These are phyloP conservation scores for Graphium colonna DNA, from an alignment of 2,888 invertebrate species.

Conservation along the genomic window DNA sequence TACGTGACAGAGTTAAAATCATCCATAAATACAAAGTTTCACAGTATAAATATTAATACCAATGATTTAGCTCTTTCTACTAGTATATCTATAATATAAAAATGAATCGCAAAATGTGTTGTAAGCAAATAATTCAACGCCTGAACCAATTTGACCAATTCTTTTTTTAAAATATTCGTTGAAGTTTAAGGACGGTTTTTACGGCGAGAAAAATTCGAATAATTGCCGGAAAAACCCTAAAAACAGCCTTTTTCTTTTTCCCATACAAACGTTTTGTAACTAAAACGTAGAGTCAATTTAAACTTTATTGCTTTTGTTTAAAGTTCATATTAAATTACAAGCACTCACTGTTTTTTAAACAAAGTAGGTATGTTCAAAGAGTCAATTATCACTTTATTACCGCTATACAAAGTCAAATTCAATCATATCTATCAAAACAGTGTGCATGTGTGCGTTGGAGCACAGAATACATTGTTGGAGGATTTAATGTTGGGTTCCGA, in stretches of 20 bases:
- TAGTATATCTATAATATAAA: no score
- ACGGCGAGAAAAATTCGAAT: conserved; percentile 10
- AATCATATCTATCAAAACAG: conserved; percentile 29
- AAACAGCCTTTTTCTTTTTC: conserved; percentile 17
- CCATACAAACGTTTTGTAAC: background rate
- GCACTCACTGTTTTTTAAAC: conserved; percentile 29
- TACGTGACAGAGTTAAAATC: no score
- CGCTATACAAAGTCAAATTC: conserved; percentile 10
- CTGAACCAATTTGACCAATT: conserved; percentile 17
- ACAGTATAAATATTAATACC: no score
- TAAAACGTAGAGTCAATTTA: conserved; percentile 1
- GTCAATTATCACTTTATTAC: conserved; percentile 16
- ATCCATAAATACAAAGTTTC: no score
- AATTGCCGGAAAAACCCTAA: conserved; percentile 15
- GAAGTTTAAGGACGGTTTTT: no score
- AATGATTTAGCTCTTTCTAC: no score
- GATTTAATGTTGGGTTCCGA: no score
- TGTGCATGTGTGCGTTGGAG: conserved; percentile 26
- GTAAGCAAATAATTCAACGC: conserved; percentile 15
- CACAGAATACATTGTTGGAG: conserved; percentile 23
- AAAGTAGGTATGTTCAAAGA: conserved; percentile 29
- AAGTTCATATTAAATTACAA: conserved; percentile 30
- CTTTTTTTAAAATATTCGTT: no score
- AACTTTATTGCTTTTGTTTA: conserved; percentile 25
- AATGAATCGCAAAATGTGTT: no score